Evolutionary conservation across 2,888 invertebrate genomes (phyloP).

Genomic region (Campoplex nolae): DNA sequence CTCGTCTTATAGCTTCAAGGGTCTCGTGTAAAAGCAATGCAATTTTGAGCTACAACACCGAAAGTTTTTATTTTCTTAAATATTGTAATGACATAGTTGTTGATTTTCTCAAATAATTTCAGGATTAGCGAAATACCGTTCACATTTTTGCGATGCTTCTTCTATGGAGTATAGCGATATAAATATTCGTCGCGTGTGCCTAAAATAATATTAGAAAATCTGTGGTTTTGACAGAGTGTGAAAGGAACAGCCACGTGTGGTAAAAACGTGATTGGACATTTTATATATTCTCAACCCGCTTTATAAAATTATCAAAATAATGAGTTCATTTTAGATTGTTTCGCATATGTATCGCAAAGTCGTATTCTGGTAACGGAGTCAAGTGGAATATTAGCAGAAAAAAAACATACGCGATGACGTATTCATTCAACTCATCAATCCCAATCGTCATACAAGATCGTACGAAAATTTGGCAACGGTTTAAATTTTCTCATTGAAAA

Average conservation of each 20-base stretch:
- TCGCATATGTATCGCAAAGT: not conserved
- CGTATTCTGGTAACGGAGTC: not conserved
- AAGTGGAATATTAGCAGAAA: not conserved
- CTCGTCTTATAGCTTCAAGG: not conserved
- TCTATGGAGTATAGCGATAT: slow-evolving; percentile 20
- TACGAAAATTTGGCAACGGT: not conserved
- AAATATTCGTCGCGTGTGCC: slow-evolving; percentile 56
- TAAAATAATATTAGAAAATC: slow-evolving; percentile 31
- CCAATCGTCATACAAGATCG: slow-evolving; percentile 23
- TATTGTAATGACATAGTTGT: not conserved
- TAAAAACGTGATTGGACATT: not conserved
- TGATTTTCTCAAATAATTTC: not conserved
- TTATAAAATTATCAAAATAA: not conserved
- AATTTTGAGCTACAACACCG: not conserved
- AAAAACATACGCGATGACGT: slow-evolving; percentile 31
- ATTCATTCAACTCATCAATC: slow-evolving; percentile 53
- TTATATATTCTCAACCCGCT: not conserved
- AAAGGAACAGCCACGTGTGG: not conserved
- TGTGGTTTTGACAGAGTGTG: not conserved
- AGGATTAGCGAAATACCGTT: not conserved
- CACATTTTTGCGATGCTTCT: slow-evolving; percentile 9
- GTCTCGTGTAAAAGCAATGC: not conserved
- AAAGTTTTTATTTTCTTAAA: slow-evolving; percentile 7
- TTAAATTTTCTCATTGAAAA: not conserved
- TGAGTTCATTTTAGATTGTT: not conserved